phyloP scores from a whole-genome alignment of 2,113 vertebrate species.

The Clarias magur region DNA sequence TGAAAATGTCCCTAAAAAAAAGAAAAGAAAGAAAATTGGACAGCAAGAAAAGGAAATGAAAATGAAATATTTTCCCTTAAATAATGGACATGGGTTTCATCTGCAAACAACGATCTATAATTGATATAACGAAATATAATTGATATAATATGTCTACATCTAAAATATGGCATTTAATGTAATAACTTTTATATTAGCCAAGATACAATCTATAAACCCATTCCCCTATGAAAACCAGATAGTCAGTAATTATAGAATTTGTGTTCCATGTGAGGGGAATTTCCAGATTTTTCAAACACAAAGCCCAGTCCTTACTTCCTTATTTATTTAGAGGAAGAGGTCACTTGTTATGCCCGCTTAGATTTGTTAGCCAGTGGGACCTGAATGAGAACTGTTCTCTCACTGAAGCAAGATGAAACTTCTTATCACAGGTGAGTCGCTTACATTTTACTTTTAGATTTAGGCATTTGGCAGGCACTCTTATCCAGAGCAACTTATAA shows the following conservation, averaged over 20 bases:
- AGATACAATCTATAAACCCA: background rate
- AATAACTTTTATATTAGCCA: background rate
- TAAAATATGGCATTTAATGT: background rate
- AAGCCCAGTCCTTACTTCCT: background rate
- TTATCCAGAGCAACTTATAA: too few species aligned
- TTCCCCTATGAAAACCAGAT: too few species aligned
- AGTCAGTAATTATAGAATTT: background rate
- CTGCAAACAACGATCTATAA: background rate
- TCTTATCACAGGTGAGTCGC: constrained; percentile 48
- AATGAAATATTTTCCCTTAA: background rate
- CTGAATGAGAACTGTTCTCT: background rate
- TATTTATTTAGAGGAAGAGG: background rate
- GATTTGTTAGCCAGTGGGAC: background rate
- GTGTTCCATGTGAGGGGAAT: too few species aligned
- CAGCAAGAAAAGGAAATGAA: background rate
- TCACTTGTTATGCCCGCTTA: background rate
- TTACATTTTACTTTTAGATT: too few species aligned
- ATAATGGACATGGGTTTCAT: background rate
- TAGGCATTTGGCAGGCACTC: too few species aligned
- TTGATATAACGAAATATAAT: background rate
- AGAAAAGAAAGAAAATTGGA: background rate
- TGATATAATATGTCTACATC: background rate
- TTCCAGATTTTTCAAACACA: background rate
- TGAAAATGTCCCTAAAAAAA: too few species aligned
- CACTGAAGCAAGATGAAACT: background rate